Conservation (phyloP, 2,888 invertebrate species). For the Adelognathus sp. region DNA sequence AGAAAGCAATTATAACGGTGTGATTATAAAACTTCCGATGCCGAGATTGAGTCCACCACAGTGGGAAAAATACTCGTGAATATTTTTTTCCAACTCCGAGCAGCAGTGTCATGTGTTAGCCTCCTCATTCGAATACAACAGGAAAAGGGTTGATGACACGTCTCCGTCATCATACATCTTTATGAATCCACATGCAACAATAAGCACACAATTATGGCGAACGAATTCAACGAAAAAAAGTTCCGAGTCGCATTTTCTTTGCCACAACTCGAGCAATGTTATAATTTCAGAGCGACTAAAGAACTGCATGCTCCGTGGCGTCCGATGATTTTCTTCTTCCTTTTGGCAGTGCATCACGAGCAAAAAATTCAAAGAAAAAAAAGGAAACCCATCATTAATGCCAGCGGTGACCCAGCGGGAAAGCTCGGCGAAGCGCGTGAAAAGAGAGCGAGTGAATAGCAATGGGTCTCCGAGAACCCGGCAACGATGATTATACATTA, state of each 20-base stretch:
- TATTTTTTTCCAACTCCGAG: background rate
- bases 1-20: background rate
- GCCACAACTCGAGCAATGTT: background rate
- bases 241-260: background rate
- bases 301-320: background rate
- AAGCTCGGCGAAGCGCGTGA: background rate
- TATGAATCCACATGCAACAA: too few species aligned
- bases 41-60: background rate
- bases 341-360: background rate
- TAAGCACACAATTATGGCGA: background rate
- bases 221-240: background rate
- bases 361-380: background rate
- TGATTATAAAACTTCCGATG: constrained; percentile 4
- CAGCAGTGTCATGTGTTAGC: background rate
- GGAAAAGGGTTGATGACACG: too few species aligned
- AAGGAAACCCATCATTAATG: background rate
- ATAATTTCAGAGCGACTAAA: background rate
- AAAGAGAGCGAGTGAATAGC: background rate
- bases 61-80: background rate
- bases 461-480: background rate
- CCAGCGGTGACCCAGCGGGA: background rate
- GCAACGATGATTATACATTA: constrained; percentile 14
- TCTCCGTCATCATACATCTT: too few species aligned
- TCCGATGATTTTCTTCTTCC: background rate
- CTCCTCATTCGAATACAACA: background rate